Conservation (phyloP, 2,797 vertebrate species). For the Sylvia borin region DNA sequence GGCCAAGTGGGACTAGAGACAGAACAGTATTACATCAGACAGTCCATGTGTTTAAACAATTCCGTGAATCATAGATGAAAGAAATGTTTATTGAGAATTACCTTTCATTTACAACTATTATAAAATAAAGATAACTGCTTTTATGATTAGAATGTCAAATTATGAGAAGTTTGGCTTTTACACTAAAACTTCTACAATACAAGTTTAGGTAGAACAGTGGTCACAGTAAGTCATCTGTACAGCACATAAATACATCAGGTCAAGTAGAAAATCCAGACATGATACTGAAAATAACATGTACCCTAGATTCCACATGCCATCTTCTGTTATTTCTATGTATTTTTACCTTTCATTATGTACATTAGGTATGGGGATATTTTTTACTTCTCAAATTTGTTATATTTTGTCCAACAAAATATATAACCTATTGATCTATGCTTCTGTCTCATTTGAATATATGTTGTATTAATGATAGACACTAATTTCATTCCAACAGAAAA, state of each 20-base stretch:
- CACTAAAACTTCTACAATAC: background rate
- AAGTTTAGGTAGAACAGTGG: background rate
- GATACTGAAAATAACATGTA: background rate
- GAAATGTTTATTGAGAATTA: background rate
- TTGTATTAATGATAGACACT: background rate
- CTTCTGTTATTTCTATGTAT: background rate
- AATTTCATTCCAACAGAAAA: background rate
- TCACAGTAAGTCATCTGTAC: background rate
- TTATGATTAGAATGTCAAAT: background rate
- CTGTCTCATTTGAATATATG: background rate
- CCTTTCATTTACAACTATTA: background rate
- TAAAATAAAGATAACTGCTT: background rate
- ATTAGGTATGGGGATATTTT: background rate
- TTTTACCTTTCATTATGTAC: background rate
- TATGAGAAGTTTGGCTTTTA: background rate
- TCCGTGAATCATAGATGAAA: background rate
- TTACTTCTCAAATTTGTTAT: background rate
- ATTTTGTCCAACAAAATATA: background rate
- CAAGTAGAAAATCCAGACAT: background rate
- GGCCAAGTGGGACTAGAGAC: background rate
- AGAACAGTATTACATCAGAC: background rate
- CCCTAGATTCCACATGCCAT: background rate
- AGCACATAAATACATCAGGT: background rate
- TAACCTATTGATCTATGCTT: background rate
- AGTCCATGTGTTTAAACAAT: background rate